Percentiles rank a stretch among this genome's conserved stretches.
Evolutionary conservation across 2,888 invertebrate species (phyloP).

Genomic region (Eupithecia inturbata): DNA sequence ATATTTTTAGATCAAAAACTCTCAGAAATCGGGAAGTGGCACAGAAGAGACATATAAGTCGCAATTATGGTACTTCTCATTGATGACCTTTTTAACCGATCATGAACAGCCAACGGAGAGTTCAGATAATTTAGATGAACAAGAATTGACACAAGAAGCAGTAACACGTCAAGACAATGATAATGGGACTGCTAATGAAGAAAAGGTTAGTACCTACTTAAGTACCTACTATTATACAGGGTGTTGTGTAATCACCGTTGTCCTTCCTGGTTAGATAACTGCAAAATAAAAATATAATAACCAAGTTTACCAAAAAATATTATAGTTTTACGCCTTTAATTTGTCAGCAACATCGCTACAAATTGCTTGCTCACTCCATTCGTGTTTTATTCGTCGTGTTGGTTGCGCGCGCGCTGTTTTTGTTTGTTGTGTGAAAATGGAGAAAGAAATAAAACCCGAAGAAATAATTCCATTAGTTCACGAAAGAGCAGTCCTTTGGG

Average conservation of each 20-base stretch:
- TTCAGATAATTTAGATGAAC: constrained; percentile 14
- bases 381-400: too few species aligned
- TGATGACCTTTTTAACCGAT: constrained; percentile 31
- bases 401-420: constrained; percentile 26
- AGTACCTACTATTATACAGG: background rate
- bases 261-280: too few species aligned
- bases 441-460: constrained; percentile 21
- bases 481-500: constrained; percentile 30
- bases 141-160: constrained; percentile 15
- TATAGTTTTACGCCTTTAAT: too few species aligned
- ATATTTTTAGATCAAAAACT: constrained; percentile 12
- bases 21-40: constrained; percentile 12
- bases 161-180: constrained; percentile 6
- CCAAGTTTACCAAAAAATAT: too few species aligned
- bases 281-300: too few species aligned
- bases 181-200: constrained; percentile 16
- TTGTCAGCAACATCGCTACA: constrained; percentile 12
- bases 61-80: constrained; percentile 28
- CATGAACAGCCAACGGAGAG: constrained; percentile 26
- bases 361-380: constrained; percentile 24
- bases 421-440: constrained; percentile 26
- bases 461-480: constrained; percentile 16
- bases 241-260: too few species aligned
- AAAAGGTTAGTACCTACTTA: constrained; percentile 13
- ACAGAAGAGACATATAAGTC: constrained; percentile 19